Percentiles rank a stretch among this genome's conserved stretches.
Conservation (phyloP, 1,140 invertebrate genomes). For the Zaprionus camerounensis region DNA sequence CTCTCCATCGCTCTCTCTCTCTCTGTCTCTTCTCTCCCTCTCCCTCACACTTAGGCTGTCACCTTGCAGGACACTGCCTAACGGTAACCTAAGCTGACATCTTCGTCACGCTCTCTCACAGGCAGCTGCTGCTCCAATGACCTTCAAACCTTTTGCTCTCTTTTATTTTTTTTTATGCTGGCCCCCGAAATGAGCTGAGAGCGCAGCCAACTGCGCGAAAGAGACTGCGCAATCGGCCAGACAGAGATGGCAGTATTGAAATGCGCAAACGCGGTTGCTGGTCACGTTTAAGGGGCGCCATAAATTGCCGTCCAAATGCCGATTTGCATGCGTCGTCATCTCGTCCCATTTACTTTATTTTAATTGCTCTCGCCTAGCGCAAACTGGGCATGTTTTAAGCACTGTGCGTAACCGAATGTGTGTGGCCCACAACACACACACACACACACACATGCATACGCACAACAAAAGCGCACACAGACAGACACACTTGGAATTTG, state of each 20-base stretch:
- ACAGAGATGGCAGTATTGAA: conserved; percentile 19
- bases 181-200: conserved; percentile 17
- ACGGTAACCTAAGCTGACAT: conserved; percentile 44
- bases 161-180: conserved; percentile 3
- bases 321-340: conserved; percentile 70
- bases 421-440: conserved; percentile 29
- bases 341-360: conserved; percentile 57
- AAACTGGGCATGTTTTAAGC: conserved; percentile 48
- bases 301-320: conserved; percentile 66
- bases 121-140: conserved; percentile 56
- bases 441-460: conserved; percentile 1
- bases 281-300: conserved; percentile 77
- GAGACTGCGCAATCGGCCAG: conserved; percentile 13
- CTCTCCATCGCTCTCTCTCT: background rate
- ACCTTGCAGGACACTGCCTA: conserved; percentile 24
- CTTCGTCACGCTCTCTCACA: conserved; percentile 29
- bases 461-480: conserved; percentile 6
- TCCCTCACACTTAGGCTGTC: conserved; percentile 4
- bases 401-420: conserved; percentile 46
- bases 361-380: conserved; percentile 60
- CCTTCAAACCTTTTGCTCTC: conserved; percentile 68
- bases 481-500: background rate
- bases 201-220: conserved; percentile 4
- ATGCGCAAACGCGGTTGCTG: conserved; percentile 62
- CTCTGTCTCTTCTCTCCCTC: background rate